Percentiles rank a stretch among this genome's conserved stretches.
These are phyloP conservation scores for Larimichthys polyactis DNA, from an alignment of 2,113 vertebrate species.

Conservation along the genomic window DNA sequence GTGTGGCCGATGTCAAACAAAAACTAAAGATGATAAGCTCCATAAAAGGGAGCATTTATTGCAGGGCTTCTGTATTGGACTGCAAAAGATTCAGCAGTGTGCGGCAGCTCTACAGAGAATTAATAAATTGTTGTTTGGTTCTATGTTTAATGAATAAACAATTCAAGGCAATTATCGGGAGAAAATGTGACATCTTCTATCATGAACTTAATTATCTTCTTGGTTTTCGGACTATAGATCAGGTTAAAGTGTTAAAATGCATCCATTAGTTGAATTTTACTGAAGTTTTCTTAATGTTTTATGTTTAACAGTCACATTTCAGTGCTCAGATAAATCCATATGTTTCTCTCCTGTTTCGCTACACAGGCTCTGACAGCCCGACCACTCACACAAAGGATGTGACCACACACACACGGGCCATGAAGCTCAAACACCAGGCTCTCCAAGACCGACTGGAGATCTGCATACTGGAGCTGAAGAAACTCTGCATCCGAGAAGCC, in stretches of 20 bases:
- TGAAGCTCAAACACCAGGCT: constrained; percentile 87
- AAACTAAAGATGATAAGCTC: background rate
- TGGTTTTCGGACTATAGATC: background rate
- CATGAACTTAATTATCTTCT: too few relatives aligned
- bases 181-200: background rate
- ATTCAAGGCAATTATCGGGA: background rate
- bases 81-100: background rate
- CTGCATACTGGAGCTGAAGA: constrained; percentile 90
- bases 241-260: background rate
- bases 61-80: background rate
- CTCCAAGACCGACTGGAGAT: constrained; percentile 87
- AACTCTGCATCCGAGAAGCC: constrained; percentile 91
- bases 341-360: constrained; percentile 11
- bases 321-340: background rate
- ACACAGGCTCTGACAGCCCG: constrained; percentile 87
- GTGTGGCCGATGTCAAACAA: constrained; percentile 11
- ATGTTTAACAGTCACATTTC: background rate
- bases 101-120: background rate
- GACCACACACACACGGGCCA: constrained; percentile 84
- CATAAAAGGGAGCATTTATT: constrained; percentile 20
- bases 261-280: background rate
- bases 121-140: background rate
- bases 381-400: constrained; percentile 86
- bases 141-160: background rate
- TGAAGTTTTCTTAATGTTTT: background rate